Evolutionary conservation across 30 jellyfish, hydroid and myxozoan genomes (phyloP).

Genomic region (Chrysaora quinquecirrha): DNA sequence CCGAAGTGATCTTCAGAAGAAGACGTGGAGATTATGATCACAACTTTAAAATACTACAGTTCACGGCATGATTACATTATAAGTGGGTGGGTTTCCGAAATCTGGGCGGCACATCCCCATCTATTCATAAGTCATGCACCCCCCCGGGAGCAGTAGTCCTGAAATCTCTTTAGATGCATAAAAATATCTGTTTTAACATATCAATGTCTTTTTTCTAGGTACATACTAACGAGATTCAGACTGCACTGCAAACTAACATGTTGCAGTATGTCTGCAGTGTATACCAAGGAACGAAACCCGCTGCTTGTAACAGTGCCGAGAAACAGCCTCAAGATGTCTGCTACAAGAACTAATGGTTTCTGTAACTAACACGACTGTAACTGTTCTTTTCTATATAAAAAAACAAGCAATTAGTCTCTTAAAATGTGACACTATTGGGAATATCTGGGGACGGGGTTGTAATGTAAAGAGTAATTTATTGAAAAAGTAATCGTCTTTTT

Average conservation of each 20-base stretch:
- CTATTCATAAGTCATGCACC: neutral
- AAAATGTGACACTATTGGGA: no score
- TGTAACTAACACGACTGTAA: no score
- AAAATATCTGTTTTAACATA: no score
- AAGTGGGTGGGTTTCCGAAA: no score
- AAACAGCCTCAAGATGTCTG: slow-evolving; percentile 24
- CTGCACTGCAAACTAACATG: slow-evolving; percentile 69
- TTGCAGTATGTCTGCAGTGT: slow-evolving; percentile 68
- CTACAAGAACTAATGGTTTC: slow-evolving; percentile 39
- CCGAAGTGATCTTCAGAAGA: neutral
- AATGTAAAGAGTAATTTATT: no score
- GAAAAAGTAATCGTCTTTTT: no score
- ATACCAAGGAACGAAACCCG: slow-evolving; percentile 87
- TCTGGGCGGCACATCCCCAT: no score
- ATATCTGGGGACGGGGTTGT: no score
- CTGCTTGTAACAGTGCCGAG: slow-evolving; percentile 60
- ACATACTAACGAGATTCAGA: slow-evolving; percentile 81
- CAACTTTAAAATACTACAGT: neutral
- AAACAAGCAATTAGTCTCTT: no score
- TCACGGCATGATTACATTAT: neutral
- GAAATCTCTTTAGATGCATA: no score
- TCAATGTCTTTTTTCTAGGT: slow-evolving; percentile 22
- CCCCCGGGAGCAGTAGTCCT: neutral
- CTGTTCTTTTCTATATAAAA: no score
- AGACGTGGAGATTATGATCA: neutral